Base-by-base conservation (phyloP, 2,113 vertebrate genomes). In the Trinectes maculatus region DNA sequence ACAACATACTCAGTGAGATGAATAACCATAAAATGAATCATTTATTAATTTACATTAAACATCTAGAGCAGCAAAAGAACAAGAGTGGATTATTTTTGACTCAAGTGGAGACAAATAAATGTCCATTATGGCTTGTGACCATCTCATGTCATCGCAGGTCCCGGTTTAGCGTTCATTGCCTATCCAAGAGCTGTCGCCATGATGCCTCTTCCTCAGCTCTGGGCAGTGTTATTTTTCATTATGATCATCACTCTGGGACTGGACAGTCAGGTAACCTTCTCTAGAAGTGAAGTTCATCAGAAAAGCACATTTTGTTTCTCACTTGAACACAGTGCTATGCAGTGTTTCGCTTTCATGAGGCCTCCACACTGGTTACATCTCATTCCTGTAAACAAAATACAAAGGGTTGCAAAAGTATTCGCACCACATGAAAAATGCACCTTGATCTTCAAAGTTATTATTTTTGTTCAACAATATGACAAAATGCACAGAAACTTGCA, bases 141-240 rank as follows among this genome's bases (percentile, higher is more conserved):
- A n/a, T n/a, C n/a, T n/a, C n/a, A n/a, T n/a, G n/a, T n/a, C n/a
- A n/a, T n/a, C 51, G 29, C 76, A 94, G 93, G 93, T 82, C 93
- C 93, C 28, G 93, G 93, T 10, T 77, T 94, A 77, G 93, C 92
- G 0, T 94, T 94, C 59, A 93, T 93, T 29, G 92, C 92, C 11
- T 94, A 92, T 58, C 93, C 93, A 56, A 91, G 91, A 58, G 93
- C 92, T 0, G 90, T 94, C 0, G 83, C 93, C 57, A 92, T 94
- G 92, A 94, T 94, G 92, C 93, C 93, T 28, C 18, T 93, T 48
- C 90, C 93, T 56, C 93, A 94, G 60, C 44, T 94, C 6, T 94
- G 93, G 93, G 83, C 93, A 0, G 22, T 92, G 44, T 93, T 88
- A 56, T 94, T 94, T 71, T 94, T 94, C 29, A 0, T 92, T 33